Percentiles rank a stretch among this genome's conserved stretches.
Evolutionary conservation across 2,113 vertebrate genomes (phyloP).

Genomic region (Mesembrinibis cayennensis): DNA sequence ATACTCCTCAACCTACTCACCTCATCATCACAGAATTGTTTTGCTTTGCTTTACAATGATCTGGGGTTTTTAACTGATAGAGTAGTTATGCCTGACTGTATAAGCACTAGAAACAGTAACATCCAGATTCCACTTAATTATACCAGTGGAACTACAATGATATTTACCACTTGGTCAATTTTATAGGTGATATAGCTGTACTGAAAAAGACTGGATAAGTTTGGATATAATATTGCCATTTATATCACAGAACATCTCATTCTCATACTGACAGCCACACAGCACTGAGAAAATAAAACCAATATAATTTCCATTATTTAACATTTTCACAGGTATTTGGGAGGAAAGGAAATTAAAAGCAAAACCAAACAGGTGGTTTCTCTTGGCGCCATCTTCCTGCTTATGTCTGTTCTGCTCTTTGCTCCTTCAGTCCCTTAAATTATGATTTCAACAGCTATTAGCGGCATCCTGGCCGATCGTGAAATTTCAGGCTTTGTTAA

Average conservation of each 20-base stretch:
- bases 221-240: neutral
- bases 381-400: neutral
- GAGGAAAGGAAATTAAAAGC: neutral
- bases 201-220: neutral
- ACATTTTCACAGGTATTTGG: neutral
- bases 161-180: neutral
- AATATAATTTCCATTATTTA: neutral
- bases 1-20: too few species aligned
- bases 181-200: neutral
- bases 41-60: neutral
- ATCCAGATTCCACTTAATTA: neutral
- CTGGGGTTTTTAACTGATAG: neutral
- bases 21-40: neutral
- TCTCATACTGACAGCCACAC: neutral
- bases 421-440: neutral
- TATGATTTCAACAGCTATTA: neutral
- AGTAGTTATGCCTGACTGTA: neutral
- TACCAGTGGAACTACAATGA: neutral
- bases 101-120: neutral
- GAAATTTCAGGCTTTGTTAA: conserved; percentile 1
- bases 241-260: neutral
- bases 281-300: neutral
- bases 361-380: neutral
- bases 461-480: neutral
- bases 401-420: neutral